Evolutionary conservation across 2,888 invertebrate genomes (phyloP), one percentile per base, ranked within the genome.

Genomic region (Diarsia dahlii): DNA sequence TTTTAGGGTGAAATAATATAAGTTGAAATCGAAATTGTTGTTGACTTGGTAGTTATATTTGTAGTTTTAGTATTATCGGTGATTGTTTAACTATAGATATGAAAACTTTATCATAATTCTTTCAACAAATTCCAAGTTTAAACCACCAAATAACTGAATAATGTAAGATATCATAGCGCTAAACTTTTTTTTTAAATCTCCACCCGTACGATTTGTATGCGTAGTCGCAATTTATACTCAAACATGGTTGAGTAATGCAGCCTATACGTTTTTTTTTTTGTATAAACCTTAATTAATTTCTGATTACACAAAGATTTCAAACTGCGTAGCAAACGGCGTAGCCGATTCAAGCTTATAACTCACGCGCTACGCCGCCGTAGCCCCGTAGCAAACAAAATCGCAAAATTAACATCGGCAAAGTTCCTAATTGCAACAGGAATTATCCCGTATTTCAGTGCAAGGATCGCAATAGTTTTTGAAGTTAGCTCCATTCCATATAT

Each of bases 381-480:
- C 75, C 46, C 46, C 74, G 74, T 78, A 80, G 78, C 76, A 75
- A 85, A 82, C 82, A 81, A 84, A 87, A 77, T 82, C 68, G 54
- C 65, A 63, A 82, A 76, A 72, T 78, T 72, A 84, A 60, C 62
- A 76, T 81, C 78, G 68, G 45, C 58, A 54, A 79, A 81, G 56
- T 78, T 77, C 69, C 75, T 82, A 87, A 87, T 87, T 87, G 85
- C 78, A 81, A 80, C 80, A 76, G 77, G 71, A 85, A 81, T 86
- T 83, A 85, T 84, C 62, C 71, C 75, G 74, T 74, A 83, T 84
- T 84, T 84, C 68, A 84, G 65, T 70, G 71, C 70, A 82, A 78
- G 75, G 74, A 76, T 79, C 54, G 83, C 74, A 83, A 82, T 79
- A 83, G 80, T 85, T 78, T 78, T 81, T 73, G 74, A 82, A 81